Evolutionary conservation across 2,113 vertebrate genomes (phyloP).

Genomic region (Myodes glareolus): DNA sequence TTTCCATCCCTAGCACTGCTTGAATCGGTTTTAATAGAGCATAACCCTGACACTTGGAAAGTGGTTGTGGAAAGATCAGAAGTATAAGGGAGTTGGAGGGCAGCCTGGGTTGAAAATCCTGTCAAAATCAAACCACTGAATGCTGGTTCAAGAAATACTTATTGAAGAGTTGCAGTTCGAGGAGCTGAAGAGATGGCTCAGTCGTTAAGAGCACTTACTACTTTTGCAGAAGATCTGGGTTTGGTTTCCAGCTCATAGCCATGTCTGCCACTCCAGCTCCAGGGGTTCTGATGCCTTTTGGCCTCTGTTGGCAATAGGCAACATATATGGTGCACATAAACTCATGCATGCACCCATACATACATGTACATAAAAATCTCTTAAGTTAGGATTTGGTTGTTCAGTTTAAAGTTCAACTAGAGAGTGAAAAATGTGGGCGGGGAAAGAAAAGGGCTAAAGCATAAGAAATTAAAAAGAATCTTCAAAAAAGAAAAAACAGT

Average conservation of each 20-base stretch:
- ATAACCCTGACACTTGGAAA: neutral
- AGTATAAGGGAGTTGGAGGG: neutral
- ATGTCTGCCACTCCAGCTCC: neutral
- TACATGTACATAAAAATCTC: neutral
- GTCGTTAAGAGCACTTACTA: neutral
- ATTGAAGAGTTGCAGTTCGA: neutral
- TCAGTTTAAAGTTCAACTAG: neutral
- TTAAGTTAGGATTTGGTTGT: neutral
- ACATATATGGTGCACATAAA: neutral
- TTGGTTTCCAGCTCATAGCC: neutral
- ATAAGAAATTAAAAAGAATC: neutral
- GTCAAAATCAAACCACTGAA: neutral
- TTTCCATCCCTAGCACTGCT: neutral
- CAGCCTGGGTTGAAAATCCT: neutral
- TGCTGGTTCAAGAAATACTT: neutral
- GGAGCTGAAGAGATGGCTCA: neutral
- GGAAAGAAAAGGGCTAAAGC: neutral
- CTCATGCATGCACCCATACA: neutral
- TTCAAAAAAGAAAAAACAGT: neutral
- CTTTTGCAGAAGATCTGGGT: neutral
- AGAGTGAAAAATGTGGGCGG: neutral
- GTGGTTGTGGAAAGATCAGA: neutral
- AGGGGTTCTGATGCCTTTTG: neutral
- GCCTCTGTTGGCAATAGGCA: too few relatives aligned
- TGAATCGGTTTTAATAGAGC: neutral